Conservation (phyloP, 2,888 invertebrate genomes). For the Electrophaes corylata region DNA sequence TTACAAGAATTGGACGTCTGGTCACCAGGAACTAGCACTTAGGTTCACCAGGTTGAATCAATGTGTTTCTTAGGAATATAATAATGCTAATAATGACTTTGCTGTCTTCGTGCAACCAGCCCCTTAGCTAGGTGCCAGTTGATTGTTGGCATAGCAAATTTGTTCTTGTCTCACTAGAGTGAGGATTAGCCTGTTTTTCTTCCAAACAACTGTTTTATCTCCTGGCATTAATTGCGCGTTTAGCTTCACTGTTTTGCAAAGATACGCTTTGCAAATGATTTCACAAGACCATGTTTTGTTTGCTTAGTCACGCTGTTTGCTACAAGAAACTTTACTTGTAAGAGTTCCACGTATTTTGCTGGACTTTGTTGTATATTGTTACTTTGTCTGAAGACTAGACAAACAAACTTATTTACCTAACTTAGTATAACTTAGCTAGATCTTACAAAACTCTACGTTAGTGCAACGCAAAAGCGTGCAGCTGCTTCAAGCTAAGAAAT, state of each 20-base stretch:
- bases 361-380: neutral
- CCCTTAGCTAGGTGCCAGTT: conserved; percentile 71
- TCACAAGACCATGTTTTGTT: conserved; percentile 15
- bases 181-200: conserved; percentile 80
- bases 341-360: neutral
- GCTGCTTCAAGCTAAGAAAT: neutral
- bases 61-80: too few species aligned
- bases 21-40: too few species aligned
- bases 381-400: neutral
- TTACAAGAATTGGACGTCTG: too few species aligned
- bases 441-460: too few species aligned
- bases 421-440: neutral
- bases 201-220: conserved; percentile 73
- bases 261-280: conserved; percentile 24
- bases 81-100: neutral
- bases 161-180: conserved; percentile 73
- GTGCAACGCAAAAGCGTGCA: too few species aligned
- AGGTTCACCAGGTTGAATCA: too few species aligned
- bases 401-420: neutral
- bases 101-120: conserved; percentile 37
- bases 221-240: conserved; percentile 59
- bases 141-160: conserved; percentile 81
- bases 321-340: conserved; percentile 5
- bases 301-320: conserved; percentile 9
- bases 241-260: conserved; percentile 41